Conservation (phyloP, 2,113 vertebrate genomes). For the Ctenomys sociabilis region DNA sequence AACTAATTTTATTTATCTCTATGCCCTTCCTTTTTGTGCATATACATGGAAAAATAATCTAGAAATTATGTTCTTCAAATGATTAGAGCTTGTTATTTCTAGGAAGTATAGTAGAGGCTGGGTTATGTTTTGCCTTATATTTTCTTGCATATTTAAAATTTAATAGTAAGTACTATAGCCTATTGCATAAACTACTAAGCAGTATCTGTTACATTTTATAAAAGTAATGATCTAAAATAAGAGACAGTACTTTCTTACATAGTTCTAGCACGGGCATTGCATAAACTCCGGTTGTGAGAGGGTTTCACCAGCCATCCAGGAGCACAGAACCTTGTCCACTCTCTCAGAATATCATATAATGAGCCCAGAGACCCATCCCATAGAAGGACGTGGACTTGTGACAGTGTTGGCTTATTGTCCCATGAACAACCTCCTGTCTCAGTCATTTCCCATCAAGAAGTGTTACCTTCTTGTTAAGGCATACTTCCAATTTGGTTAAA, state of each 20-base stretch:
- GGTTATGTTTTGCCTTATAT: not conserved
- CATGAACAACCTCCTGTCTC: too few relatives aligned
- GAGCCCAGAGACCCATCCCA: not conserved
- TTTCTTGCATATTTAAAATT: not conserved
- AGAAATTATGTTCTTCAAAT: not conserved
- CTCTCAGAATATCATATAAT: not conserved
- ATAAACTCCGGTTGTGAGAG: not conserved
- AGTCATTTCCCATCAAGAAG: not conserved
- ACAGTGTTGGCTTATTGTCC: not conserved
- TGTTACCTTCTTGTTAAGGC: not conserved
- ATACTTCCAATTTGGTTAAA: not conserved
- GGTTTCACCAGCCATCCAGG: not conserved
- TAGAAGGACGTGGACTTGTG: not conserved
- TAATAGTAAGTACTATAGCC: not conserved
- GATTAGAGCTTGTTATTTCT: not conserved
- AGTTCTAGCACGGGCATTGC: not conserved
- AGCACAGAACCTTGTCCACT: not conserved
- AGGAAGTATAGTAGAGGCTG: not conserved
- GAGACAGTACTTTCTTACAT: not conserved
- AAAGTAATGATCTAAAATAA: not conserved
- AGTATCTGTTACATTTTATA: conserved; percentile 9
- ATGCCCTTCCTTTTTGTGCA: not conserved
- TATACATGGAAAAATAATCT: not conserved
- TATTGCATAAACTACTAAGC: not conserved
- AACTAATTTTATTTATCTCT: not conserved